phyloP scores from a whole-genome alignment of 2,797 vertebrate species.

The Acrossocheilus wenchowensis region DNA sequence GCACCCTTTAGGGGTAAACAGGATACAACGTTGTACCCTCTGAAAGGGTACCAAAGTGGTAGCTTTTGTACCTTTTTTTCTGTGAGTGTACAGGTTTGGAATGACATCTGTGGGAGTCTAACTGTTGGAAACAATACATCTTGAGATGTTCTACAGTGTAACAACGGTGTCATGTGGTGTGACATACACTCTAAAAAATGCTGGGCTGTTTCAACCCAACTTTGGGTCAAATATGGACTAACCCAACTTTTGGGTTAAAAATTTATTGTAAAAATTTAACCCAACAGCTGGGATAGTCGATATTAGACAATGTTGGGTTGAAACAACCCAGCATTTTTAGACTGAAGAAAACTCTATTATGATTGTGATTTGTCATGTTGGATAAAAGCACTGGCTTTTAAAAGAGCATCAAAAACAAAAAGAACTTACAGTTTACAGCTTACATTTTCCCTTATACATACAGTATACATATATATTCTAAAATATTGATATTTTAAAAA shows the following conservation, averaged over 20 bases:
- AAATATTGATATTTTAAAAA: neutral
- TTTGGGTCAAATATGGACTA: too few relatives aligned
- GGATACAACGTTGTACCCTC: neutral
- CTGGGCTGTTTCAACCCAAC: neutral
- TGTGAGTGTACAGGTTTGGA: neutral
- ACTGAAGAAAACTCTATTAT: neutral
- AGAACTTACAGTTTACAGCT: neutral
- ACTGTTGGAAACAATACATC: neutral
- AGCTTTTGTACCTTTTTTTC: neutral
- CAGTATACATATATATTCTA: neutral
- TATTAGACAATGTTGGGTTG: neutral
- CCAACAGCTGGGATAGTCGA: neutral
- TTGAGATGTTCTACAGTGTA: neutral
- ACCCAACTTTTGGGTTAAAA: neutral
- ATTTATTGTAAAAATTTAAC: neutral
- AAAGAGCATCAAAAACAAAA: neutral
- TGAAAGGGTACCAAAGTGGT: neutral
- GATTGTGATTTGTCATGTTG: neutral
- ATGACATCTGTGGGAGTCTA: neutral
- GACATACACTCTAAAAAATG: too few relatives aligned
- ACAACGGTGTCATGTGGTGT: neutral
- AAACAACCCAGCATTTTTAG: neutral
- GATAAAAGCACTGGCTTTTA: neutral
- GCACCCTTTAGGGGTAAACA: neutral
- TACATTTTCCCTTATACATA: neutral